phyloP scores from a whole-genome alignment of 2,888 invertebrate species.

The Pycnomerus fuliginosus region DNA sequence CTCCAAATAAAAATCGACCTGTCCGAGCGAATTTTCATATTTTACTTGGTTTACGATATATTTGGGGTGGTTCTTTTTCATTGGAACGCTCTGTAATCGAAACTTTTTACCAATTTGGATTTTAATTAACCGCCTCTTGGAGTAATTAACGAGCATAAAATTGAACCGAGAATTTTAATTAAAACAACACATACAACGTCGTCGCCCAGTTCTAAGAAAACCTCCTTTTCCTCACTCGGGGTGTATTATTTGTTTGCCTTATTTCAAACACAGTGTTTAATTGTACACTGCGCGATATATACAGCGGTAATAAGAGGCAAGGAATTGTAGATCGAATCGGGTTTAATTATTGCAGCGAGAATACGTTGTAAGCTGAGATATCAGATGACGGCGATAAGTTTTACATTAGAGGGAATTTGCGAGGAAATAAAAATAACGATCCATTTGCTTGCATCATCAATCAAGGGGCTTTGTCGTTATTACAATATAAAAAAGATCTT shows the following conservation, averaged over 20 bases:
- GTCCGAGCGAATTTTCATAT: too few species aligned
- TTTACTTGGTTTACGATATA: too few species aligned
- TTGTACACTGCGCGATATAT: slow-evolving; percentile 16
- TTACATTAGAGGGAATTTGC: slow-evolving; percentile 15
- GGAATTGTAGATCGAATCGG: slow-evolving; percentile 24
- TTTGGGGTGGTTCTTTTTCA: too few species aligned
- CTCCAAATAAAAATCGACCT: too few species aligned
- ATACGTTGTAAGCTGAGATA: slow-evolving; percentile 22
- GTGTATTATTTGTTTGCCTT: too few species aligned
- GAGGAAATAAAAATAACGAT: slow-evolving; percentile 11
- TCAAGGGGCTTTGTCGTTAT: background rate
- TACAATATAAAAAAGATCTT: background rate
- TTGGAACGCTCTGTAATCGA: too few species aligned
- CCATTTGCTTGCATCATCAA: background rate
- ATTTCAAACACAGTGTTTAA: slow-evolving; percentile 16
- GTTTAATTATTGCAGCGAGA: slow-evolving; percentile 26
- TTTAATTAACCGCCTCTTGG: too few species aligned
- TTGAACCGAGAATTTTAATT: slow-evolving; percentile 13
- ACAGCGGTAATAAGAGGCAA: slow-evolving; percentile 12
- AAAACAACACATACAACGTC: too few species aligned
- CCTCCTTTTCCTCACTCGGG: too few species aligned
- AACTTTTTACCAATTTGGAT: too few species aligned
- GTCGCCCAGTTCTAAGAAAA: too few species aligned
- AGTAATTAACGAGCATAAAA: slow-evolving; percentile 14
- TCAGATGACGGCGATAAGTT: slow-evolving; percentile 19